These are phyloP conservation scores for Archips xylosteana DNA, from an alignment of 2,888 invertebrate species.

Conservation along the genomic window DNA sequence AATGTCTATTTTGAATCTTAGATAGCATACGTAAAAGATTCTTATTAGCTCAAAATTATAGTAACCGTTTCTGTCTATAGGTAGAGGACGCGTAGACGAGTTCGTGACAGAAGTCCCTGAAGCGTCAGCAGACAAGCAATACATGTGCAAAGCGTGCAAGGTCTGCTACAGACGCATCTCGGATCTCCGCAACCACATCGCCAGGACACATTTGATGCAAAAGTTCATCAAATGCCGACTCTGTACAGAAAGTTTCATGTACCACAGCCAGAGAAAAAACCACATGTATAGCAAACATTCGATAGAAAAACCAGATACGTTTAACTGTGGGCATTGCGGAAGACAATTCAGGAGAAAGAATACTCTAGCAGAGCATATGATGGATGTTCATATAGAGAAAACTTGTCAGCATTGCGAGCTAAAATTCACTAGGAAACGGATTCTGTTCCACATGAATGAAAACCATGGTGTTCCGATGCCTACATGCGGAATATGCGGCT, in stretches of 20 bases:
- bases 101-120: constrained; percentile 46
- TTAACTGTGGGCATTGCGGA: constrained; percentile 47
- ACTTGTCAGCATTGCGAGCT: constrained; percentile 46
- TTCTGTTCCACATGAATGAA: constrained; percentile 52
- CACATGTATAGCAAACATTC: constrained; percentile 43
- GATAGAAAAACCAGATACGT: constrained; percentile 41
- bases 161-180: constrained; percentile 48
- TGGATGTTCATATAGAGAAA: constrained; percentile 48
- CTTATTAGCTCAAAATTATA: constrained; percentile 42
- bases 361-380: constrained; percentile 50
- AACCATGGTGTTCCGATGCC: constrained; percentile 52
- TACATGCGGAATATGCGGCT: constrained; percentile 53
- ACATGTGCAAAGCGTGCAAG: constrained; percentile 52
- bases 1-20: no score
- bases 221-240: constrained; percentile 51
- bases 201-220: constrained; percentile 48
- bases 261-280: constrained; percentile 50
- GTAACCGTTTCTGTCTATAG: constrained; percentile 57
- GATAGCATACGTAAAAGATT: no score
- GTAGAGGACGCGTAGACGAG: constrained; percentile 45
- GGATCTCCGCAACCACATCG: constrained; percentile 51
- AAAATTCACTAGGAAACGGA: constrained; percentile 47
- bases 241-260: constrained; percentile 53
- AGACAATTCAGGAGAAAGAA: constrained; percentile 53
- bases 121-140: constrained; percentile 42